Conservation (phyloP, 2,888 invertebrate genomes). For the Aporophyla lueneburgensis region DNA sequence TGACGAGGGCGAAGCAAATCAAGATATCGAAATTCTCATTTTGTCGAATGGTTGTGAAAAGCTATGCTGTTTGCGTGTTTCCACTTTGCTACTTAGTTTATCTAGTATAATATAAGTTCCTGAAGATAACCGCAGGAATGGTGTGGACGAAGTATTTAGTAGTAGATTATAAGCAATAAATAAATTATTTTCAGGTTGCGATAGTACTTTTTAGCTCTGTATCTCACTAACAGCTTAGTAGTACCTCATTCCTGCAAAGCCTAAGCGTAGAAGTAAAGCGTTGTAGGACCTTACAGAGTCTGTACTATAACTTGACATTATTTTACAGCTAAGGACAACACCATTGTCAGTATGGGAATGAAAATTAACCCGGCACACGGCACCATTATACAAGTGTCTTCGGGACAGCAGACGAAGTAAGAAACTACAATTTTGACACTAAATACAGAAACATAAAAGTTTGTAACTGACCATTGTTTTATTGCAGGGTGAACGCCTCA, state of each 20-base stretch:
- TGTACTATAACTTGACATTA: constrained; percentile 22
- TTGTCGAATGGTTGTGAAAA: too few species aligned
- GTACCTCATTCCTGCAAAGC: not conserved
- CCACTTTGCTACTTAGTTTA: not conserved
- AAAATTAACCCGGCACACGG: constrained; percentile 88
- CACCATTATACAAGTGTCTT: constrained; percentile 88
- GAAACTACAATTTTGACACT: constrained; percentile 35
- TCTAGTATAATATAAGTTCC: not conserved
- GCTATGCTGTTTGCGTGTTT: not conserved
- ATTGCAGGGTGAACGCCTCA: not conserved
- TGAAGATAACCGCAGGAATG: not conserved
- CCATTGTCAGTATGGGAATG: constrained; percentile 88
- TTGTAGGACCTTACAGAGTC: not conserved
- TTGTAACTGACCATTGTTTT: not conserved
- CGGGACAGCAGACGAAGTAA: constrained; percentile 88
- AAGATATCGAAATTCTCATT: too few species aligned
- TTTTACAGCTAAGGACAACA: constrained; percentile 85
- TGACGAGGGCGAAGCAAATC: too few species aligned
- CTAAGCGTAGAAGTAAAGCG: constrained; percentile 39
- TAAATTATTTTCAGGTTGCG: constrained; percentile 44
- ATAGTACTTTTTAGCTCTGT: not conserved
- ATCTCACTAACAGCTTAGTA: constrained; percentile 7
- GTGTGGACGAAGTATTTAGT: not conserved
- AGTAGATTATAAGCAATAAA: not conserved
- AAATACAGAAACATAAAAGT: not conserved